Evolutionary conservation across 2,888 invertebrate species (phyloP), one percentile per base, ranked within the genome.

Genomic region (Notodonta dromedarius): DNA sequence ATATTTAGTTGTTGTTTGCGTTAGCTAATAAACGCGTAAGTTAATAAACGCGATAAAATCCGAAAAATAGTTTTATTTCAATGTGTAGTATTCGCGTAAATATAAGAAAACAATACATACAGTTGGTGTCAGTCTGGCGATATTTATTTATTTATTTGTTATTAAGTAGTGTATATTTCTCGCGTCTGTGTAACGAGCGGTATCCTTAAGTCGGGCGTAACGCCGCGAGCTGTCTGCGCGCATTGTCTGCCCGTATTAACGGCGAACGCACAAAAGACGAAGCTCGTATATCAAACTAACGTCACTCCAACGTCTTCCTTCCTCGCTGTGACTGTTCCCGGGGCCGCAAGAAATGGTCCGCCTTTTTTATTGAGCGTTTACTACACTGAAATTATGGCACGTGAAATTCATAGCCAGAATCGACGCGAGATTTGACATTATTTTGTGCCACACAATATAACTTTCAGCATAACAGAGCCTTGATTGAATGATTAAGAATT

Each of bases 221-320:
- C 87, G 88, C 83, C 77, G 77, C 76, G 82, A 80, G 82, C 88
- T 87, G 89, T 85, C 87, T 80, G 76, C 63, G 78, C 73, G 85
- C 91, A 91, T 93, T 92, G 92, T 91, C 85, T 76, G 80, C 84
- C 73, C 79, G 87, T 88, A 91, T 90, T 93, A 91, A 90, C 91
- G 91, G 87, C 84, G 82, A 83, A 85, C 88, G 85, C 89, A 93
- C 92, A 93, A 93, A 91, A 89, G 92, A 82, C 83, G 81, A 77
- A 80, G 88, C 84, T 91, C 93, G 84, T 93, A 92, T 91, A 93
- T 93, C 93, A 93, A 91, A 92, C 91, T 90, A 90, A 91, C 91
- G 92, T 92, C 93, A 91, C 88, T 89, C 87, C 87, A 86, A 90
- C 87, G 91, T 91, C 93, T 93, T 93, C 91, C 92, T 91, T 92